A percentile compares a stretch with the other conserved stretches of the same genome.
phyloP scores from a whole-genome alignment of 2,113 vertebrate genomes.

The Scopus umbretta region DNA sequence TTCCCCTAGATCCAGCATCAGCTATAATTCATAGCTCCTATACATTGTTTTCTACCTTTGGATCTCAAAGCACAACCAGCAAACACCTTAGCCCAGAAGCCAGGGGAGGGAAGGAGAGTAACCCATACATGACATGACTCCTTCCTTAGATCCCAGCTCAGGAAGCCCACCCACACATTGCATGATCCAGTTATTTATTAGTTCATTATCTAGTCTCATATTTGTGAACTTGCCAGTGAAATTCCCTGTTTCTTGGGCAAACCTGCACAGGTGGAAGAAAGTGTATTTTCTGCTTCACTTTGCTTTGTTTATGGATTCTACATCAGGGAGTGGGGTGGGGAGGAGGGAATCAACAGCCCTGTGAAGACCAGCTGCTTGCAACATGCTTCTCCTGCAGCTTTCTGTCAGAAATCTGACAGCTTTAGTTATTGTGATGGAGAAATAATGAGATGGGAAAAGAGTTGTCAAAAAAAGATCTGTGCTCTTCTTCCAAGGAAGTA shows the following conservation, averaged over 20 bases:
- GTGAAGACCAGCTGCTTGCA: slow-evolving; percentile 7
- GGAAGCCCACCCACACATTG: neutral
- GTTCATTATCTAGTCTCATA: neutral
- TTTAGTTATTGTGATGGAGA: slow-evolving; percentile 45
- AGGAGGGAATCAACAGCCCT: neutral
- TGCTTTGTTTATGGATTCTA: neutral
- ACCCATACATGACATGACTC: neutral
- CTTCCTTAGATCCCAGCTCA: neutral
- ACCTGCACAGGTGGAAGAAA: neutral
- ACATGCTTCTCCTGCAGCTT: slow-evolving; percentile 12
- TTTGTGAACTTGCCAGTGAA: neutral
- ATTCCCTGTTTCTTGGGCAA: neutral
- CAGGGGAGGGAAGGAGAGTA: neutral
- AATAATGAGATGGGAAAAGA: slow-evolving; percentile 60
- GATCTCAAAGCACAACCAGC: neutral
- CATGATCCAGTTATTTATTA: neutral
- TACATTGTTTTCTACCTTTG: neutral
- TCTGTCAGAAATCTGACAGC: slow-evolving; percentile 15
- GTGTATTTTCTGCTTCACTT: neutral
- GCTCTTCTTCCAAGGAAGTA: neutral
- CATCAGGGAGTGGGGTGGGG: neutral
- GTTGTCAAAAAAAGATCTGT: slow-evolving; percentile 22
- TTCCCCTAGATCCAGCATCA: neutral
- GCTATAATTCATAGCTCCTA: neutral
- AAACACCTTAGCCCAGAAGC: neutral